phyloP scores from a whole-genome alignment of 2,888 invertebrate species.

The Nudaria mundana region DNA sequence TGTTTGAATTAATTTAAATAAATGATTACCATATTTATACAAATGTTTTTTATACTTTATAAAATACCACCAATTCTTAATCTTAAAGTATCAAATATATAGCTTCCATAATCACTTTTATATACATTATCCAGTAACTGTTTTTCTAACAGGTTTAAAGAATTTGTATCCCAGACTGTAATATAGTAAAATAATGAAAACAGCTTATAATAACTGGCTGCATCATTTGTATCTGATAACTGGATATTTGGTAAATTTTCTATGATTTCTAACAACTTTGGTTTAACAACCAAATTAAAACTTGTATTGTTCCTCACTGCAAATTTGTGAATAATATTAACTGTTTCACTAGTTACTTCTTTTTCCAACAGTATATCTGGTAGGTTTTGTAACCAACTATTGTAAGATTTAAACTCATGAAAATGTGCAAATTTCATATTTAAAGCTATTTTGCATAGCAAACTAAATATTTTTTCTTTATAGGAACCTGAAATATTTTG shows the following conservation, averaged over 20 bases:
- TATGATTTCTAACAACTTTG: conserved; percentile 67
- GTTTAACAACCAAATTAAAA: conserved; percentile 73
- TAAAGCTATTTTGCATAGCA: conserved; percentile 68
- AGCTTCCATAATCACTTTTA: conserved; percentile 56
- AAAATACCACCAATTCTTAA: conserved; percentile 47
- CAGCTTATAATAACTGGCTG: conserved; percentile 71
- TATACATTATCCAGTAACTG: conserved; percentile 59
- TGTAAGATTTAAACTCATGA: conserved; percentile 61
- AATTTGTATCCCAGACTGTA: conserved; percentile 62
- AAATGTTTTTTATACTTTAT: conserved; percentile 18
- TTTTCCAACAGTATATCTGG: conserved; percentile 80
- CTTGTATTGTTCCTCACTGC: conserved; percentile 76
- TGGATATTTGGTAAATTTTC: conserved; percentile 60
- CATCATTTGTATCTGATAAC: conserved; percentile 60
- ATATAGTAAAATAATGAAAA: conserved; percentile 80
- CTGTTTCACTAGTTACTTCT: conserved; percentile 68
- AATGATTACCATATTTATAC: conserved; percentile 36
- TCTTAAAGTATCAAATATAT: conserved; percentile 64
- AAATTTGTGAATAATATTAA: conserved; percentile 81
- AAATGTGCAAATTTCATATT: conserved; percentile 63
- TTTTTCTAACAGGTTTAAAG: conserved; percentile 62
- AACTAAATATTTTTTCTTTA: conserved; percentile 62
- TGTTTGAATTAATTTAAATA: conserved; percentile 50
- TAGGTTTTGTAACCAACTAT: conserved; percentile 75
- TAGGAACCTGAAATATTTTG: conserved; percentile 44